Conservation (phyloP, 2,797 vertebrate species). For the Rhinella marina region DNA sequence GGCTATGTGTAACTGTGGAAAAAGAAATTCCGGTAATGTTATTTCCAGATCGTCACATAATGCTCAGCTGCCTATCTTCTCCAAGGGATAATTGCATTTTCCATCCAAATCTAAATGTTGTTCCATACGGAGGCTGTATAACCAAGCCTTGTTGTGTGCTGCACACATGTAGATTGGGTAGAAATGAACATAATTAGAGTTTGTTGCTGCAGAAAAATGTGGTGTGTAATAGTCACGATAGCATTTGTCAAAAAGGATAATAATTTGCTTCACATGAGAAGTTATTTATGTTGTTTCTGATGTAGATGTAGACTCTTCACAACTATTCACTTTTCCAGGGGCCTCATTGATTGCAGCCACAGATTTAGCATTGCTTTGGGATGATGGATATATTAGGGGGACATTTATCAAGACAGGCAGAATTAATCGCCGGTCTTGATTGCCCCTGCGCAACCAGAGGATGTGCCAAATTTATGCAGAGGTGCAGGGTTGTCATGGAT, state of each 20-base stretch:
- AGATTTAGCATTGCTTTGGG: neutral
- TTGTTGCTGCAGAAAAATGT: slow-evolving; percentile 32
- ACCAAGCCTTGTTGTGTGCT: neutral
- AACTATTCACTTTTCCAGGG: neutral
- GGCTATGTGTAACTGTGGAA: neutral
- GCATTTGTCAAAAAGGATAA: slow-evolving; percentile 14
- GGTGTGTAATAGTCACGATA: slow-evolving; percentile 17
- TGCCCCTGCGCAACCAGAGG: too few relatives aligned
- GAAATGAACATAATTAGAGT: slow-evolving; percentile 38
- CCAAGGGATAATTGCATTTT: slow-evolving; percentile 19
- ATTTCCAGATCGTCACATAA: slow-evolving; percentile 5
- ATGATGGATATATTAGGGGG: neutral
- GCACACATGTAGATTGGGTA: slow-evolving; percentile 21
- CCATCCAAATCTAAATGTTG: slow-evolving; percentile 53
- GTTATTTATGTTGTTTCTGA: neutral
- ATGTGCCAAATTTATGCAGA: too few relatives aligned
- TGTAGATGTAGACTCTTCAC: neutral
- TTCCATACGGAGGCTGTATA: slow-evolving; percentile 49
- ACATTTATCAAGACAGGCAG: too few relatives aligned
- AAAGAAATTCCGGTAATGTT: neutral
- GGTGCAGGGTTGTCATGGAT: too few relatives aligned
- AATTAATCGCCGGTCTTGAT: too few relatives aligned
- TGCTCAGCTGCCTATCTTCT: neutral
- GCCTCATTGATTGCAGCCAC: neutral
- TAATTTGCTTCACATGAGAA: slow-evolving; percentile 11